Percentiles rank a stretch among this genome's conserved stretches.
Evolutionary conservation across 2,888 invertebrate genomes (phyloP).

Genomic region (Amphipoea lucens): DNA sequence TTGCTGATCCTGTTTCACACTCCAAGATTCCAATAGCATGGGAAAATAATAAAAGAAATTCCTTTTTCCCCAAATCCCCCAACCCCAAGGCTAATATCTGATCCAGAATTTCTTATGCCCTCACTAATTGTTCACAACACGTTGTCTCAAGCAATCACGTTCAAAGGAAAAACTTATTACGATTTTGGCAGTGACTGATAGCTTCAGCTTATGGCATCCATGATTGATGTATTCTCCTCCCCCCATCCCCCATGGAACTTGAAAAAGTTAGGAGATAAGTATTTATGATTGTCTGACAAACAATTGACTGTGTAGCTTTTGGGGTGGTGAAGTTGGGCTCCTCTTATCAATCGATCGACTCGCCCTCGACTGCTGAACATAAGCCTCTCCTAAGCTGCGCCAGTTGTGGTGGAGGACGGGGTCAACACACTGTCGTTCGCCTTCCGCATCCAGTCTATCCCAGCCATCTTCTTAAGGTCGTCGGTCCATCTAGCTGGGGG

Average conservation of each 20-base stretch:
- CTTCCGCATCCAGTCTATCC: too few species aligned
- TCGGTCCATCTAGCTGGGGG: too few species aligned
- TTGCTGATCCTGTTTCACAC: not conserved
- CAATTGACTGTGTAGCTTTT: not conserved
- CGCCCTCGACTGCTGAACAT: not conserved
- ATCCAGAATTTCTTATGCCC: constrained; percentile 30
- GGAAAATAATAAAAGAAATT: not conserved
- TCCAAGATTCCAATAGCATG: not conserved
- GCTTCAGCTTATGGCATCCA: constrained; percentile 32
- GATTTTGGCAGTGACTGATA: constrained; percentile 63
- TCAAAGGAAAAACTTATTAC: constrained; percentile 57
- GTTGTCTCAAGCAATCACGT: constrained; percentile 31
- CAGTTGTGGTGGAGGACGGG: not conserved
- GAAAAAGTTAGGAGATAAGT: constrained; percentile 24
- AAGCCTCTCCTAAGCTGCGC: not conserved
- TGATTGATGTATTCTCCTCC: constrained; percentile 50
- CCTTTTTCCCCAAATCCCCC: not conserved
- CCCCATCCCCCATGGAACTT: constrained; percentile 2
- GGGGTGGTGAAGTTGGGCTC: not conserved
- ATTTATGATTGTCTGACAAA: constrained; percentile 25
- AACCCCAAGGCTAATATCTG: not conserved
- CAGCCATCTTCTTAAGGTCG: too few species aligned
- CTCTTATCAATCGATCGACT: not conserved
- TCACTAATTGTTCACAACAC: constrained; percentile 50
- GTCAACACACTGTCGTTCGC: not conserved